Conservation (phyloP, 1,140 invertebrate genomes). For the Heliconius himera region DNA sequence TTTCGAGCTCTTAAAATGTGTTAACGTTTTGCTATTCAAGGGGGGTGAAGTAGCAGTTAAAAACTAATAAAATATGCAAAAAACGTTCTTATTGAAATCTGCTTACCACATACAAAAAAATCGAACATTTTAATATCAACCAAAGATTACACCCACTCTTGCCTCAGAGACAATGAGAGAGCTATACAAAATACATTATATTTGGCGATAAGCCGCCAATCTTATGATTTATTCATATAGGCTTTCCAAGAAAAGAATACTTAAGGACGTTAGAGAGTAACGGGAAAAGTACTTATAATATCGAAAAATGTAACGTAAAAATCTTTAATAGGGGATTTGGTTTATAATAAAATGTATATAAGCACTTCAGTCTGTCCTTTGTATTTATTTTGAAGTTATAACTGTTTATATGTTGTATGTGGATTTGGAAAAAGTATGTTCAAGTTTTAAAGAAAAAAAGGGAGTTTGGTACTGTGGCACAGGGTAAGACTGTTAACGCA, state of each 20-base stretch:
- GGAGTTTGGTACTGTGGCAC: too few relatives aligned
- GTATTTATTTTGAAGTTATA: background rate
- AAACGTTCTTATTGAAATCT: too few relatives aligned
- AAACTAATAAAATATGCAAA: too few relatives aligned
- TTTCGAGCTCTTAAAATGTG: too few relatives aligned
- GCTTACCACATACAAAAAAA: background rate
- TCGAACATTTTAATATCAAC: background rate
- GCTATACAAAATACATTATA: slow-evolving; percentile 13
- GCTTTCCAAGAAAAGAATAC: slow-evolving; percentile 2
- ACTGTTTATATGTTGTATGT: background rate
- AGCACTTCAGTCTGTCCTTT: background rate
- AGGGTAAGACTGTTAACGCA: background rate
- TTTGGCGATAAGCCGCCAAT: slow-evolving; percentile 10
- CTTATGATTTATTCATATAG: slow-evolving; percentile 16
- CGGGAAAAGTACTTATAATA: background rate
- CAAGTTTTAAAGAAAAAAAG: background rate
- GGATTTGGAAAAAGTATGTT: background rate
- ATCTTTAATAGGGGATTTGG: background rate
- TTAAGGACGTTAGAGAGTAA: slow-evolving; percentile 1
- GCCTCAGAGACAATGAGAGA: slow-evolving; percentile 2
- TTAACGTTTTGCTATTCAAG: too few relatives aligned
- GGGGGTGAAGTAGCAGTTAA: too few relatives aligned
- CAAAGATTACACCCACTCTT: background rate
- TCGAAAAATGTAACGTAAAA: slow-evolving; percentile 4
- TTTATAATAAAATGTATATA: background rate